Conservation (phyloP, 2,797 vertebrate species). For the Poecilia wingei region DNA sequence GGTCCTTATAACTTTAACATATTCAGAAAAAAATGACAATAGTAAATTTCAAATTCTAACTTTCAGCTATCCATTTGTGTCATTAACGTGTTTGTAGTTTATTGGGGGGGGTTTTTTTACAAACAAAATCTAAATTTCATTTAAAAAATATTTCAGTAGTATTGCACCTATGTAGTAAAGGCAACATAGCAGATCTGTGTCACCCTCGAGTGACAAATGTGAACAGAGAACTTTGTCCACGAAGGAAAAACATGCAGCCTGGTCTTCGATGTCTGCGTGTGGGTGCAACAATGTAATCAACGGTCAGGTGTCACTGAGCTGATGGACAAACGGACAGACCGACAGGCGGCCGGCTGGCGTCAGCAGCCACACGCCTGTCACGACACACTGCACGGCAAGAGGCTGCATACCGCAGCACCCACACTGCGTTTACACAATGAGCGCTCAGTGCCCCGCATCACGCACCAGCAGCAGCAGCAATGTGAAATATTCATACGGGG, state of each 20-base stretch:
- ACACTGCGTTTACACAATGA: constrained; percentile 81
- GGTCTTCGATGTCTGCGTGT: constrained; percentile 33
- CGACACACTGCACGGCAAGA: constrained; percentile 77
- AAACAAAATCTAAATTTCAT: neutral
- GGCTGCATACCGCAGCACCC: constrained; percentile 81
- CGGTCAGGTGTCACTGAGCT: constrained; percentile 81
- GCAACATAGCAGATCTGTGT: neutral
- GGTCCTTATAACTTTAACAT: neutral
- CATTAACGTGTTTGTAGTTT: neutral
- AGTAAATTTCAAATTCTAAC: neutral
- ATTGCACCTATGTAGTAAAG: neutral
- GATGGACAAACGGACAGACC: constrained; percentile 58
- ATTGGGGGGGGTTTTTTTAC: neutral
- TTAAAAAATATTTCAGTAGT: neutral
- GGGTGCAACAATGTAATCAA: constrained; percentile 56
- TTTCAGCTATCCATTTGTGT: neutral
- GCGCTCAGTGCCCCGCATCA: constrained; percentile 81
- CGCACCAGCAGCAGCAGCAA: constrained; percentile 84
- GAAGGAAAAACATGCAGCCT: neutral
- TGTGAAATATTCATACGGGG: constrained; percentile 84
- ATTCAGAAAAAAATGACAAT: neutral
- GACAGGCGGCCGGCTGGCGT: constrained; percentile 82
- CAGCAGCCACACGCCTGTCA: constrained; percentile 80
- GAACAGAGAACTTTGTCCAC: neutral
- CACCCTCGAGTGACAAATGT: neutral